Evolutionary conservation across 1,140 invertebrate genomes (phyloP).

Genomic region (Magallana angulata): DNA sequence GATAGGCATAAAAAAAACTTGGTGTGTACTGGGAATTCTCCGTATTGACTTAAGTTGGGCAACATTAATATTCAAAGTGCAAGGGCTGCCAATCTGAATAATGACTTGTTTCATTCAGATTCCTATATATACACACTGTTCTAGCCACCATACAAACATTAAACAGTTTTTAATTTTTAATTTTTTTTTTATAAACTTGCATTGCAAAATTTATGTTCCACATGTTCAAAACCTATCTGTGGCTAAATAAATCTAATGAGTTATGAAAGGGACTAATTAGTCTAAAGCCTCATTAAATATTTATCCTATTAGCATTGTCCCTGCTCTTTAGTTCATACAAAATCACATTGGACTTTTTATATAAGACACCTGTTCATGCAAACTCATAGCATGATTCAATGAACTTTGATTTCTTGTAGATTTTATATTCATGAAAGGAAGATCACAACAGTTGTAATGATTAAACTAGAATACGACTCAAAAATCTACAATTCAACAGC

Average conservation of each 20-base stretch:
- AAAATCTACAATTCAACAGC: neutral
- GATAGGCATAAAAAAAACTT: neutral
- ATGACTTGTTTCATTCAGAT: neutral
- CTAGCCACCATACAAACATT: neutral
- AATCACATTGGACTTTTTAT: constrained; percentile 6
- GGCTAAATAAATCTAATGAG: neutral
- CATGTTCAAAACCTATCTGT: neutral
- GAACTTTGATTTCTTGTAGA: neutral
- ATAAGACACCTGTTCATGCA: neutral
- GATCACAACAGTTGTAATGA: neutral
- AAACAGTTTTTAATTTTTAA: too few relatives aligned
- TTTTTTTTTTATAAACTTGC: too few relatives aligned
- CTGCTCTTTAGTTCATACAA: neutral
- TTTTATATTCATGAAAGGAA: neutral
- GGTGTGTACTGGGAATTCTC: neutral
- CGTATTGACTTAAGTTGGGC: neutral
- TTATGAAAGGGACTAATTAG: constrained; percentile 11
- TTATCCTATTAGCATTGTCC: neutral
- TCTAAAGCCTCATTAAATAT: constrained; percentile 5
- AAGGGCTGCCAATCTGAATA: neutral
- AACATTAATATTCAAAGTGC: neutral
- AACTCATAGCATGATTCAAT: neutral
- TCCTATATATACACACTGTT: neutral
- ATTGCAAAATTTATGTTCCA: neutral
- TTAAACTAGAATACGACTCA: neutral